Conservation (phyloP, 1,140 invertebrate genomes). For the Diorhabda carinulata region DNA sequence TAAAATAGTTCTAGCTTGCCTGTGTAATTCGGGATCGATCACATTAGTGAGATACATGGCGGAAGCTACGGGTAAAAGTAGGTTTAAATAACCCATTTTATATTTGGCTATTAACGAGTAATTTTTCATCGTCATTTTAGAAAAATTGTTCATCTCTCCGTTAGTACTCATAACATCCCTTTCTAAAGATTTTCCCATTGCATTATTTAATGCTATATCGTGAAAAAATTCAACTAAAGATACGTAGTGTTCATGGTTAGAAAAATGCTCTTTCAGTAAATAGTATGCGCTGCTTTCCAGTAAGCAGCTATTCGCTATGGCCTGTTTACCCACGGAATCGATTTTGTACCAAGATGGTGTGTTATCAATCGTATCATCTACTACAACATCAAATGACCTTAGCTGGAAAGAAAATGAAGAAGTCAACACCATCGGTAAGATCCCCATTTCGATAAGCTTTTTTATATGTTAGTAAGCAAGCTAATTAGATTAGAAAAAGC, state of each 20-base stretch:
- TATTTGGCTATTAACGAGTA: conserved; percentile 91
- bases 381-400: conserved; percentile 81
- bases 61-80: conserved; percentile 83
- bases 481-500: too few species aligned
- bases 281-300: conserved; percentile 77
- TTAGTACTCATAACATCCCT: conserved; percentile 53
- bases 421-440: neutral
- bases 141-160: conserved; percentile 61
- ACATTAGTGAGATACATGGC: conserved; percentile 77
- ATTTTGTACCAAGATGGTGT: conserved; percentile 85
- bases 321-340: conserved; percentile 73
- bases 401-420: conserved; percentile 54
- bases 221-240: conserved; percentile 81
- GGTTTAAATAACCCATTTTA: conserved; percentile 94
- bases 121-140: conserved; percentile 74
- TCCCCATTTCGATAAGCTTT: too few species aligned
- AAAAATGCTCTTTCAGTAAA: conserved; percentile 75
- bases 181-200: conserved; percentile 75
- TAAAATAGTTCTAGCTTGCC: conserved; percentile 82
- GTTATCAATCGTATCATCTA: conserved; percentile 94
- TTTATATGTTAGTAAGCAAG: too few species aligned
- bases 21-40: conserved; percentile 70
- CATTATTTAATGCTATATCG: conserved; percentile 77
- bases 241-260: conserved; percentile 71
- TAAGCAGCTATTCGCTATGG: conserved; percentile 83